Evolutionary conservation across 2,113 vertebrate species (phyloP), one percentile per base, ranked within the genome.

Genomic region (Zosterops japonicus): DNA sequence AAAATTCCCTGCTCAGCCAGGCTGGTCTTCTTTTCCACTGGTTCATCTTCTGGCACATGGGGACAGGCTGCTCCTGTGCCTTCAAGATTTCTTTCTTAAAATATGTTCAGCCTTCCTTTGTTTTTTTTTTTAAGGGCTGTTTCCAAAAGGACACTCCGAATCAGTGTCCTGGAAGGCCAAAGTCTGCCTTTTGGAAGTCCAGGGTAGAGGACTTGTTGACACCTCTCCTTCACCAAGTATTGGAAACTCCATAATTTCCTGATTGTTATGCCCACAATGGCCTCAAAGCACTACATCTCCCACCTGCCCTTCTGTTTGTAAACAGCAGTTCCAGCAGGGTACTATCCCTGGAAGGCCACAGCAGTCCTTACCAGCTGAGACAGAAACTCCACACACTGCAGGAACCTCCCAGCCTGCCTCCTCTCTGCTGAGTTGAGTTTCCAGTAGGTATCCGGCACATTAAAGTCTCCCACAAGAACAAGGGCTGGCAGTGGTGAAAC

Each of bases 211-310:
- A 11, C 56, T 25, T 80, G 25, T 31, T 56, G 50, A 56, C 4
- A n/a, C 20, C 39, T 5, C 14, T 65, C 39, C 20, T 55, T 46
- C 49, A 29, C 33, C 20, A 56, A 46, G 27, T 36, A 67, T 1
- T 36, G 27, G 56, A 46, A 67, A 46, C 21, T 56, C 41, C 41
- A 39, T 21, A 10, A 12, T 47, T 33, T 17, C 16, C 19, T 39
- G n/a, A 29, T 47, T 3, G 2, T 19, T 27, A 15, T 35, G 24
- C 46, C 50, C 74, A 53, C 0, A 0, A 60, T 14, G 31, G 28
- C 29, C 35, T 63, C 19, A 8, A 47, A 47, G 49, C 49, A 79
- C 49, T 65, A 49, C 49, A 42, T 22, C 49, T 41, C 50, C 57
- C 35, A 64, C 42, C 31, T 64, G 49, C 57, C 57, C 68, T 17